Conservation (phyloP, 2,888 invertebrate genomes). For the Chloroclystis v-ata region DNA sequence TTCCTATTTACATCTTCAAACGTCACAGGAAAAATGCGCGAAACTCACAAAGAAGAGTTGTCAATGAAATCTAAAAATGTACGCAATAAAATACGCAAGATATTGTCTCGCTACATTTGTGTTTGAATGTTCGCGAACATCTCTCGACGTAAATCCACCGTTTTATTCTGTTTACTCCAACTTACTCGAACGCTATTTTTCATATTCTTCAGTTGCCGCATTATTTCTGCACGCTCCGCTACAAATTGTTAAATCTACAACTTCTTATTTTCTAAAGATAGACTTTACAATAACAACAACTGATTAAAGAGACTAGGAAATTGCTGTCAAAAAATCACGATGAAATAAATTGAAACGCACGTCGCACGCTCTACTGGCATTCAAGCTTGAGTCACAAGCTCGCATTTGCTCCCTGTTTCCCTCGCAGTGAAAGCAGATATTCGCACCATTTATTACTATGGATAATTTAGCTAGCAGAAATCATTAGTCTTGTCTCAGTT, state of each 20-base stretch:
- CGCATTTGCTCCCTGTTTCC: constrained; percentile 2
- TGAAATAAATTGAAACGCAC: not conserved
- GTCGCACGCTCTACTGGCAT: too few species aligned
- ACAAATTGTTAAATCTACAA: not conserved
- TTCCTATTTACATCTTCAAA: too few species aligned
- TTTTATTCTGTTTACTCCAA: constrained; percentile 11
- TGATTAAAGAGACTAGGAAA: not conserved
- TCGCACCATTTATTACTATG: constrained; percentile 15
- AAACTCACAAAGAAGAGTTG: not conserved
- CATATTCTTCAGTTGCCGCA: constrained; percentile 5
- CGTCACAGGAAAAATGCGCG: too few species aligned
- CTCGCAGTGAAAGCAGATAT: constrained; percentile 12
- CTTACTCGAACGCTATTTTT: constrained; percentile 7
- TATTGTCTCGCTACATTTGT: constrained; percentile 1
- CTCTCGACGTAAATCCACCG: constrained; percentile 5
- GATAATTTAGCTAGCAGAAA: constrained; percentile 15
- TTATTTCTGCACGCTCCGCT: constrained; percentile 1
- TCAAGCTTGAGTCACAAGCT: not conserved
- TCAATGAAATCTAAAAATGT: constrained; percentile 1
- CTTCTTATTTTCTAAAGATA: too few species aligned
- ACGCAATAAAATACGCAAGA: not conserved
- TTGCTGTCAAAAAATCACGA: not conserved
- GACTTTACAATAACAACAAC: not conserved
- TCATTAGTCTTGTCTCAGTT: constrained; percentile 21
- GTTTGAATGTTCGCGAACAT: not conserved